A percentile compares a stretch with the other conserved stretches of the same genome.
Conservation (phyloP, 2,797 vertebrate species). For the Hoplostethus atlanticus region DNA sequence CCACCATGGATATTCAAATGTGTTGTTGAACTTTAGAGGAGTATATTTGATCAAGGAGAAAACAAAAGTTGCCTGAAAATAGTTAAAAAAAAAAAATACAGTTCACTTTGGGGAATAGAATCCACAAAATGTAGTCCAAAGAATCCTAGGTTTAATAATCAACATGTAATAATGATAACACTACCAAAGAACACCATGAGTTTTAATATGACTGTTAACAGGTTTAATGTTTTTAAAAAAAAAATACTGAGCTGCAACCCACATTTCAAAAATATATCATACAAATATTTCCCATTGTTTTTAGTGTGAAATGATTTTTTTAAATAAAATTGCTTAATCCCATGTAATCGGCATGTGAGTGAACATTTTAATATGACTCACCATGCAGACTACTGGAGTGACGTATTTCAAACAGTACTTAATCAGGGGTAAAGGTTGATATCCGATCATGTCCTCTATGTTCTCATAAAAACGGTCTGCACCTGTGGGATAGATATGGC, state of each 20-base stretch:
- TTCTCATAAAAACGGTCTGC: constrained; percentile 81
- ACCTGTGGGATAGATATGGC: constrained; percentile 65
- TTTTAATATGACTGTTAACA: too few species aligned
- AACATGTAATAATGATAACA: neutral
- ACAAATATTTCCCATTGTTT: too few species aligned
- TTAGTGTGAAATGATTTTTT: too few species aligned
- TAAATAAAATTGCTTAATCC: too few species aligned
- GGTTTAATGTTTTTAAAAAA: too few species aligned
- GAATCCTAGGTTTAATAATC: neutral
- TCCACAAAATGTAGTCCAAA: neutral
- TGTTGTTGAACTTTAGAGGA: constrained; percentile 86
- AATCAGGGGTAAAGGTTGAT: constrained; percentile 77
- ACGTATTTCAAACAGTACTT: constrained; percentile 85
- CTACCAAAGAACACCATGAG: too few species aligned
- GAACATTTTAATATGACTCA: constrained; percentile 69
- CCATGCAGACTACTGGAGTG: constrained; percentile 82
- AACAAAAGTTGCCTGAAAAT: constrained; percentile 82
- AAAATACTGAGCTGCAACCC: too few species aligned
- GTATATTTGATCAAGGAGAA: constrained; percentile 85
- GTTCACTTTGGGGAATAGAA: neutral
- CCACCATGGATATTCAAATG: constrained; percentile 85
- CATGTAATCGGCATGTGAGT: neutral
- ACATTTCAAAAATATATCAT: too few species aligned
- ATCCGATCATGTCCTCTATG: constrained; percentile 87
- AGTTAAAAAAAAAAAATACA: constrained; percentile 19